These are phyloP conservation scores for Sycobia sp. DNA, from an alignment of 1,140 invertebrate genomes.

Conservation along the genomic window DNA sequence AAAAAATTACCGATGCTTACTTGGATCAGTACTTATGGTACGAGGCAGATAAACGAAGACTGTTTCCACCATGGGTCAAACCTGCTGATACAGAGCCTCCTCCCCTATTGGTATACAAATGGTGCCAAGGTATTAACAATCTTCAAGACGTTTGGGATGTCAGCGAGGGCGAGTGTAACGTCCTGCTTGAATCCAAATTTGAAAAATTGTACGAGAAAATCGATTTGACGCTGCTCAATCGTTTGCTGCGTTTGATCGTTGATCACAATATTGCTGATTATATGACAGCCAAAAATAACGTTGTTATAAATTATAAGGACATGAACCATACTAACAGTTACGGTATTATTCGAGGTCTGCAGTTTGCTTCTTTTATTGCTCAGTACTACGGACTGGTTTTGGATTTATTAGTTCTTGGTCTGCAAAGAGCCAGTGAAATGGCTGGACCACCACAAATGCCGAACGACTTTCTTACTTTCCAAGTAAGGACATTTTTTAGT, in stretches of 20 bases:
- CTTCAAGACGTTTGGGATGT: conserved; percentile 99
- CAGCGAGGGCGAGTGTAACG: conserved; percentile 96
- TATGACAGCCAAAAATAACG: conserved; percentile 99
- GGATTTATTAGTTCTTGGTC: conserved; percentile 92
- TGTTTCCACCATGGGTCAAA: conserved; percentile 99
- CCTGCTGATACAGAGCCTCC: conserved; percentile 98
- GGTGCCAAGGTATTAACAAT: conserved; percentile 99
- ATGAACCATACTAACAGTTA: conserved; percentile 99
- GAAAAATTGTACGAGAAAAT: conserved; percentile 99
- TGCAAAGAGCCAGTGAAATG: conserved; percentile 97
- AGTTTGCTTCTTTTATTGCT: conserved; percentile 98
- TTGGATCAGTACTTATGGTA: conserved; percentile 99
- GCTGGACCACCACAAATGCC: conserved; percentile 98
- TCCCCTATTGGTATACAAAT: conserved; percentile 97
- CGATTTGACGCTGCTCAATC: conserved; percentile 96
- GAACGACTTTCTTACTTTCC: conserved; percentile 94
- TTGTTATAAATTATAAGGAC: conserved; percentile 99
- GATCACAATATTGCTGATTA: conserved; percentile 99
- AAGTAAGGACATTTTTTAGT: no score
- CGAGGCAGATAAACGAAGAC: conserved; percentile 95
- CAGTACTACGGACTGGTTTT: conserved; percentile 97
- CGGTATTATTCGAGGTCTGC: conserved; percentile 96
- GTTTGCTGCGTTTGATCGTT: conserved; percentile 93
- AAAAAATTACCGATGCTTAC: conserved; percentile 99
- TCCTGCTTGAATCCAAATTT: conserved; percentile 95